Evolutionary conservation across 1,140 invertebrate species (phyloP), one percentile per base, ranked within the genome.

Genomic region (Drosophila rufa): DNA sequence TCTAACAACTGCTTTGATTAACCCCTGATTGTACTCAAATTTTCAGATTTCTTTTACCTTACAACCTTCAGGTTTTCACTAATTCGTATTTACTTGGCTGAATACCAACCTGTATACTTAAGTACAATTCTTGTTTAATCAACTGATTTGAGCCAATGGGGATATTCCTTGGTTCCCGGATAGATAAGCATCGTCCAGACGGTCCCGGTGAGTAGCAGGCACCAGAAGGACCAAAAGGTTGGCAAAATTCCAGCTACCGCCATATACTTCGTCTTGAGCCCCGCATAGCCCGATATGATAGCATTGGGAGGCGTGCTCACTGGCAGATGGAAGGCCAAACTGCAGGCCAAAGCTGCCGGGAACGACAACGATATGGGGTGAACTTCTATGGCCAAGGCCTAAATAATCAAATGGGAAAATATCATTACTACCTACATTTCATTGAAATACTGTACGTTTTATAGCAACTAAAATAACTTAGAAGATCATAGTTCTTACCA

Each of bases 281-380:
- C 94, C 0, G 95, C 95, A 30, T 96, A 95, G 0, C 96, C 95
- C 42, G 97, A 96, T 1, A 97, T 97, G 58, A 99, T 98, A 1
- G 98, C 98, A 93, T 99, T 99, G 8, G 98, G 97, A 9, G 98
- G 97, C 0, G 95, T 96, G 43, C 94, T 93, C 0, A 97, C 96
- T 1, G 97, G 96, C 61, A 94, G 69, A 45, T 93, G 93, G 91
- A 95, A 96, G 0, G 96, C 94, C 92, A 95, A 97, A 3, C 96
- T 97, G 80, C 96, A 96, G 4, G 94, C 95, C 45, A 96, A 92
- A 0, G 96, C 94, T 0, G 96, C 95, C 0, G 98, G 98, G 59
- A 98, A 92, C 94, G 98, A 97, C 80, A 98, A 94, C 87, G 96
- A 96, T 46, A 98, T 91, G 0, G 98, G 98, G 94, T 99, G 96